phyloP scores from a whole-genome alignment of 2,888 invertebrate genomes.

The Parascotia fuliginaria region DNA sequence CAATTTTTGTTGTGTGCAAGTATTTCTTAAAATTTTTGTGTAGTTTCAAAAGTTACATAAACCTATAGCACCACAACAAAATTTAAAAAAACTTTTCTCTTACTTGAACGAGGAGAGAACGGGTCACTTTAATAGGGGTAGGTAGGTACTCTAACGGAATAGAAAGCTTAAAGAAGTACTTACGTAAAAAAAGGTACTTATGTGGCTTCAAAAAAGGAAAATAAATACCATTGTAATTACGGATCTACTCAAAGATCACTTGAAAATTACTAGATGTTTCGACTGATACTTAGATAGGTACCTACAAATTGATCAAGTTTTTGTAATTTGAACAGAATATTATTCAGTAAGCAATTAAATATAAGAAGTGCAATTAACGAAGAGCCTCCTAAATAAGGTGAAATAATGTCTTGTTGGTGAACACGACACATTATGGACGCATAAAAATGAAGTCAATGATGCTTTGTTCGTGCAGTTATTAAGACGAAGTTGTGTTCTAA shows the following conservation, averaged over 20 bases:
- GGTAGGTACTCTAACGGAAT: no score
- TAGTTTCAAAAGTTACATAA: no score
- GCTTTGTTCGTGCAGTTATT: slow-evolving; percentile 23
- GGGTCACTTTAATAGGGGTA: no score
- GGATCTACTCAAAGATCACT: background rate
- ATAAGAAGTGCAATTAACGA: background rate
- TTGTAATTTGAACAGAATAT: background rate
- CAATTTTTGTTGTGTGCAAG: no score
- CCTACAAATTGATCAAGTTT: background rate
- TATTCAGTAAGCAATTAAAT: slow-evolving; percentile 1
- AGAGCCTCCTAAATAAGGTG: background rate
- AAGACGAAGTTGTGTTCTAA: slow-evolving; percentile 31
- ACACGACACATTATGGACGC: background rate
- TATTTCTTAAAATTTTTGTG: no score
- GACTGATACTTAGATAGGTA: background rate
- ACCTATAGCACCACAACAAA: no score
- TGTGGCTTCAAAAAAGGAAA: no score
- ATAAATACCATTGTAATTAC: no score
- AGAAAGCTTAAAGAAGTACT: no score
- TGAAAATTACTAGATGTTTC: background rate
- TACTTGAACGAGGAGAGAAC: no score
- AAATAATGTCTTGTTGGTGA: background rate
- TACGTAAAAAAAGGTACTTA: no score
- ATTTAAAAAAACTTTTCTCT: no score
- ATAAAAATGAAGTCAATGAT: slow-evolving; percentile 25